Evolutionary conservation across 2,888 invertebrate genomes (phyloP).

Genomic region (Epicampocera succincta): DNA sequence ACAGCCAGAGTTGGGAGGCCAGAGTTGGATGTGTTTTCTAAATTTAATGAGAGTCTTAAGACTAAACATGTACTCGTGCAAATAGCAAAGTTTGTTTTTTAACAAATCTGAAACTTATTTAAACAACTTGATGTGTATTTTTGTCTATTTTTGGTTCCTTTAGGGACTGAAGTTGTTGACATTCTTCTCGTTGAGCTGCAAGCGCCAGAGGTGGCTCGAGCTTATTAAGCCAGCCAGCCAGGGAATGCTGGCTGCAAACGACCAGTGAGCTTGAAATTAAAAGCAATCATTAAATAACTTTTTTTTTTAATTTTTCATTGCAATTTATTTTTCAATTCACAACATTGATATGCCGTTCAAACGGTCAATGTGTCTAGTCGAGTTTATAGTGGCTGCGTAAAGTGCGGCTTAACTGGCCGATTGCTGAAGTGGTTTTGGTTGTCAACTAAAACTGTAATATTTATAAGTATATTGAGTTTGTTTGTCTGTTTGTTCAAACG

Average conservation of each 20-base stretch:
- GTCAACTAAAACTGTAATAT: slow-evolving; percentile 26
- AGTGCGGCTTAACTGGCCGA: background rate
- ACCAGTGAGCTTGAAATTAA: slow-evolving; percentile 72
- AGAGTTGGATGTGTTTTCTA: background rate
- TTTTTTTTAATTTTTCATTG: slow-evolving; percentile 55
- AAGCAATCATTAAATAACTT: slow-evolving; percentile 76
- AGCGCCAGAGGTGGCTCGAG: background rate
- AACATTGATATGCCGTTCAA: slow-evolving; percentile 36
- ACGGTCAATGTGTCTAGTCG: slow-evolving; percentile 28
- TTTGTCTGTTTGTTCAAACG: slow-evolving; percentile 3
- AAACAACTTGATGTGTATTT: too few relatives aligned
- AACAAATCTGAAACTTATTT: too few relatives aligned
- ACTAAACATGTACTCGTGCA: too few relatives aligned
- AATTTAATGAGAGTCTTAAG: too few relatives aligned
- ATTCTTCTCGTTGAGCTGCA: background rate
- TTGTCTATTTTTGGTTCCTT: too few relatives aligned
- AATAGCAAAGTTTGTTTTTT: too few relatives aligned
- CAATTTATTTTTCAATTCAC: slow-evolving; percentile 44
- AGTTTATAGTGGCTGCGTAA: slow-evolving; percentile 28
- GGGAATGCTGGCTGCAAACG: slow-evolving; percentile 12
- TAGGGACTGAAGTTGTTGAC: too few relatives aligned
- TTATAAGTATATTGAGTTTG: slow-evolving; percentile 1
- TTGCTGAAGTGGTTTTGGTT: slow-evolving; percentile 19
- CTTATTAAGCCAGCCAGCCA: slow-evolving; percentile 9
- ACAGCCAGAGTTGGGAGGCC: background rate